Conservation (phyloP, 2,888 invertebrate species). For the Onchidella celtica region DNA sequence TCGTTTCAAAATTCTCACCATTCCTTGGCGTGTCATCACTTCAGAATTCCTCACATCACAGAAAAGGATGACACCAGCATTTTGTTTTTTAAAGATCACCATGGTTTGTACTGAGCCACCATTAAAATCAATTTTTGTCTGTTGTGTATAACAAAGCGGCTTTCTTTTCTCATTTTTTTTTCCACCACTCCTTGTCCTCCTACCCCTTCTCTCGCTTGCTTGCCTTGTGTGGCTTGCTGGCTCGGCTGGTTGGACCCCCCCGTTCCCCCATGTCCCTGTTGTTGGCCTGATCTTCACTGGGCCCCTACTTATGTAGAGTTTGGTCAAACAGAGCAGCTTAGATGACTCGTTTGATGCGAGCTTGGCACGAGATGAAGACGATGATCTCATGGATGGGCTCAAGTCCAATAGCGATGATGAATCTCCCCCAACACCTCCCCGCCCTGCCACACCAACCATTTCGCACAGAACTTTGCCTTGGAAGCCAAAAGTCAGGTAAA, state of each 20-base stretch:
- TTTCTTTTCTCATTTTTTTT: slow-evolving; percentile 19
- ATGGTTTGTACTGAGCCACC: neutral
- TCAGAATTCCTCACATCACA: neutral
- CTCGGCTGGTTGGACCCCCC: slow-evolving; percentile 42
- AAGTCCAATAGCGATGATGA: slow-evolving; percentile 91
- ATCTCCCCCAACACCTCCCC: slow-evolving; percentile 82
- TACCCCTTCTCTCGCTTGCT: slow-evolving; percentile 48
- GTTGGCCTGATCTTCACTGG: slow-evolving; percentile 32
- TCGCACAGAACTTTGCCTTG: slow-evolving; percentile 88
- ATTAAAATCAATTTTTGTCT: neutral
- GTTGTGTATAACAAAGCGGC: slow-evolving; percentile 32
- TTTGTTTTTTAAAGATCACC: neutral
- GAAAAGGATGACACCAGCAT: neutral
- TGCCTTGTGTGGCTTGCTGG: slow-evolving; percentile 45
- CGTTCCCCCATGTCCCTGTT: neutral
- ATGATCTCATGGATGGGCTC: slow-evolving; percentile 90
- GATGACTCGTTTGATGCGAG: slow-evolving; percentile 90
- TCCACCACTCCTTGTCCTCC: slow-evolving; percentile 9
- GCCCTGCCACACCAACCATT: slow-evolving; percentile 83
- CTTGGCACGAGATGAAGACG: slow-evolving; percentile 80
- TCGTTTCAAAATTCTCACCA: neutral
- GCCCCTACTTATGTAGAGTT: slow-evolving; percentile 78
- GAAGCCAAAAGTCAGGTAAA: slow-evolving; percentile 91
- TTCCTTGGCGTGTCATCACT: neutral
- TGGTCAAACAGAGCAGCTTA: slow-evolving; percentile 97